Base-by-base conservation (phyloP, 2,113 vertebrate species). In the Alethe diademata region DNA sequence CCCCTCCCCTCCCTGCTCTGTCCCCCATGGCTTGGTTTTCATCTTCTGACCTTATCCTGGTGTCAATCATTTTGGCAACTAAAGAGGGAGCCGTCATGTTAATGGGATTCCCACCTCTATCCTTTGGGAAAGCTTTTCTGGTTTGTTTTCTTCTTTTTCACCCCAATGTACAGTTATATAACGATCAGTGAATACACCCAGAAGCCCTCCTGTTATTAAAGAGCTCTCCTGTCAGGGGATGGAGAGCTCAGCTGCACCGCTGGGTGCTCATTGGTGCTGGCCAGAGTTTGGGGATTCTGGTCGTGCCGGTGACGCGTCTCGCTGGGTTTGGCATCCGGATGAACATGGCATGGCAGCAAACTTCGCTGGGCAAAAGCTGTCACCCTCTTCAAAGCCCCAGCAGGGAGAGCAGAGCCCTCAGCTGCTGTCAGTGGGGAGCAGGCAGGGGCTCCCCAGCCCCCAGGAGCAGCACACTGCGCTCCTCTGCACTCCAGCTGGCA, bases 1-100 rank as follows among this genome's bases (percentile, higher is more conserved):
- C 76, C 86, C 76, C 82, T 92, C 85, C 78, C 69, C 36, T 58
- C 38, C 65, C 62, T 1, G 2, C 54, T 80, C 61, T 80, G 12
- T 71, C 73, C 38, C 86, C 88, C 60, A 75, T 35, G 86, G 88
- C 82, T 96, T 86, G 81, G 91, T 91, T 95, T 93, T 91, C 84
- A 89, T 93, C 88, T 92, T 91, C 73, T 95, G 93, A 97, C 91
- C 91, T 96, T 94, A 96, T 87, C 86, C 88, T 69, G 28, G 78
- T 93, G 92, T 66, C 95, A 96, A 36, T 96, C 92, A 96, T 85
- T 92, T 86, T 50, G 73, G 90, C 58, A 93, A 93, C 88, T 94
- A 90, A 86, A 84, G 78, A 93, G 50, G 62, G 79, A 76, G 61
- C 74, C 13, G 1, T 87, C 74, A 56, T 7, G 24, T 70, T 85